These are phyloP conservation scores for Lumbricus terrestris DNA, from an alignment of 2,888 invertebrate genomes.

Conservation along the genomic window DNA sequence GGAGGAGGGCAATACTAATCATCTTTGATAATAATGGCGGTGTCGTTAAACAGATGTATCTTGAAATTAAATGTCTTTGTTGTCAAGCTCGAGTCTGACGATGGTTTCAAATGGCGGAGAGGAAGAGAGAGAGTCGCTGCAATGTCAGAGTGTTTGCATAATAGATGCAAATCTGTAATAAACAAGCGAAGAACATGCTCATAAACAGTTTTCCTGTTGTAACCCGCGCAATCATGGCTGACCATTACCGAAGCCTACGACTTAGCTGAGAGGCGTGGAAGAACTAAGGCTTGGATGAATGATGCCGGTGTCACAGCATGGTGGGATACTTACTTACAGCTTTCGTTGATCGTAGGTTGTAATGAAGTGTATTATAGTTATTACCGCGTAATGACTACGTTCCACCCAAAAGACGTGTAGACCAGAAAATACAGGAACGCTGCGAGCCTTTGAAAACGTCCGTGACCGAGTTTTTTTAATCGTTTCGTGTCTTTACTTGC, in stretches of 20 bases:
- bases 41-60: no score
- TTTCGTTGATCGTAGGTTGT: neutral
- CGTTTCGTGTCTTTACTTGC: neutral
- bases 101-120: neutral
- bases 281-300: neutral
- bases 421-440: neutral
- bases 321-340: neutral
- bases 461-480: neutral
- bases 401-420: neutral
- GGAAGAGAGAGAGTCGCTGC: neutral
- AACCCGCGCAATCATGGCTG: neutral
- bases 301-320: neutral
- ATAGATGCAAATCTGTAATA: neutral
- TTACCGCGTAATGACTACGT: neutral
- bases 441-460: neutral
- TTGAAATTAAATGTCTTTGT: neutral
- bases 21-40: no score
- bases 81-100: neutral
- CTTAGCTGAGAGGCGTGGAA: neutral
- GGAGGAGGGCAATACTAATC: no score
- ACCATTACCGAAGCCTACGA: neutral
- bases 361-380: neutral
- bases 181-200: neutral
- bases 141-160: neutral
- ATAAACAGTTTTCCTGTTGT: neutral